Percentiles rank a stretch among this genome's conserved stretches.
phyloP scores from a whole-genome alignment of 2,888 invertebrate species.

The Drosophila yooni region DNA sequence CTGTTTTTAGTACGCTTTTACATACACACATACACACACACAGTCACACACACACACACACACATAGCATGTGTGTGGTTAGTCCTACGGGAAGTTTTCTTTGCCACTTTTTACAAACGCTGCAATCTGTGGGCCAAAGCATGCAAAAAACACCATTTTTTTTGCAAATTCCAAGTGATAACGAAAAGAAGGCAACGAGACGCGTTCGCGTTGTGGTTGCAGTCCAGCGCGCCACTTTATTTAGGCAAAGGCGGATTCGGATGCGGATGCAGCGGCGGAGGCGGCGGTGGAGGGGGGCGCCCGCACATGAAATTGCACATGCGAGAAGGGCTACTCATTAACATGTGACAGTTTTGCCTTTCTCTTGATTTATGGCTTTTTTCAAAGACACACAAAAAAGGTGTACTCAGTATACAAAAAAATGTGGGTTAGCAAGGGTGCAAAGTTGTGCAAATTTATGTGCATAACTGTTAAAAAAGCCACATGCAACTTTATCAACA shows the following conservation, averaged over 20 bases:
- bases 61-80: conserved; percentile 16
- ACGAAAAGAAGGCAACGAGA: conserved; percentile 15
- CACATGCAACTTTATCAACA: neutral
- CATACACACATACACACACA: conserved; percentile 9
- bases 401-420: neutral
- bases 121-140: conserved; percentile 32
- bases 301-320: conserved; percentile 18
- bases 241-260: neutral
- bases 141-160: conserved; percentile 17
- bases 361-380: conserved; percentile 29
- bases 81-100: conserved; percentile 53
- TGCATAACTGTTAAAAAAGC: neutral
- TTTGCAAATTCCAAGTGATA: conserved; percentile 33
- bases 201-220: conserved; percentile 25
- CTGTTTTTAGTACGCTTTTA: conserved; percentile 36
- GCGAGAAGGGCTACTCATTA: conserved; percentile 43
- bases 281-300: neutral
- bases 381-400: neutral
- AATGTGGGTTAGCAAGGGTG: neutral
- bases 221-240: conserved; percentile 21
- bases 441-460: conserved; percentile 5
- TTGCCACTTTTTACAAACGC: conserved; percentile 47
- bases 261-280: neutral
- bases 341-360: conserved; percentile 40
- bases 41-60: neutral